phyloP scores from a whole-genome alignment of 1,140 invertebrate species.

The Melanaphis sacchari region DNA sequence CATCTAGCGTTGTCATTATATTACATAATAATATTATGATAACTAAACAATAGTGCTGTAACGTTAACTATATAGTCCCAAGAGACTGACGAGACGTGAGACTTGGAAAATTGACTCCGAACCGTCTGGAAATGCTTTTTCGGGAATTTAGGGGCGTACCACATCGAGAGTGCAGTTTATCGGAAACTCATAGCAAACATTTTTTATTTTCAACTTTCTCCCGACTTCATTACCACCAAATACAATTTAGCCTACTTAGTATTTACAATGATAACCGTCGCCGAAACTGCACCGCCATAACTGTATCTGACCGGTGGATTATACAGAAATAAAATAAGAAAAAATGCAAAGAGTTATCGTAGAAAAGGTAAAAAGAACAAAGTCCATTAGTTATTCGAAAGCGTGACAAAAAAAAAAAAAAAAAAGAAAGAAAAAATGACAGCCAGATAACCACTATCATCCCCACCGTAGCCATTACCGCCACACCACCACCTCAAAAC shows the following conservation, averaged over 20 bases:
- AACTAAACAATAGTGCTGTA: not conserved
- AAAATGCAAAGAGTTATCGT: conserved; percentile 15
- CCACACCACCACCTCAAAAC: too few relatives aligned
- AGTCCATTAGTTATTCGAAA: conserved; percentile 10
- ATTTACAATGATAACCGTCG: not conserved
- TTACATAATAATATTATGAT: not conserved
- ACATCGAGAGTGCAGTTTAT: not conserved
- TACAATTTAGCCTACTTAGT: not conserved
- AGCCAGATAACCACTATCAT: not conserved
- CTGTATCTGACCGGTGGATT: not conserved
- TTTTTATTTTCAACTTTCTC: not conserved
- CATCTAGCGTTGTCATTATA: not conserved
- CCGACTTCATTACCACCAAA: not conserved
- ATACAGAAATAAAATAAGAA: not conserved
- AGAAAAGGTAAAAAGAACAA: conserved; percentile 11
- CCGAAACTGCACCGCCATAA: not conserved
- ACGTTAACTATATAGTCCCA: not conserved
- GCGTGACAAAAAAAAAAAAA: not conserved
- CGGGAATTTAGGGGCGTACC: not conserved
- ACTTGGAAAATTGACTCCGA: conserved; percentile 1
- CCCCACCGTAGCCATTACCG: too few relatives aligned
- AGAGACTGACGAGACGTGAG: not conserved
- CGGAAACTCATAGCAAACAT: not conserved
- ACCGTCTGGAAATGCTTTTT: not conserved
- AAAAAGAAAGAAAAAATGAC: not conserved